Evolutionary conservation across 2,888 invertebrate genomes (phyloP), one percentile per base, ranked within the genome.

Genomic region (Polydrusus cervinus): DNA sequence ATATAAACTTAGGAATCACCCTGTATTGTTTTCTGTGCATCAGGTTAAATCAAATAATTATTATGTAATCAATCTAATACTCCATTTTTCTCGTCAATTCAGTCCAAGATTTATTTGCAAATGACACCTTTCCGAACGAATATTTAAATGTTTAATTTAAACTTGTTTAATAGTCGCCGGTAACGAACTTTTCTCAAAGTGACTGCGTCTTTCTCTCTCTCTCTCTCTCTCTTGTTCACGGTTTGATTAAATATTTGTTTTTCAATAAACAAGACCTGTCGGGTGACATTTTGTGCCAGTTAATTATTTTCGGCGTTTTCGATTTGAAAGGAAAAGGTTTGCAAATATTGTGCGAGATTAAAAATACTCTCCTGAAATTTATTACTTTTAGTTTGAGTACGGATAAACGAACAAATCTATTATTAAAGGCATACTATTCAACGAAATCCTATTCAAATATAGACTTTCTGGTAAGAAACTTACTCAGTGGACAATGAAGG

Each of bases 171-270:
- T 69, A 64, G 68, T 53, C 62, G 49, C 18, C 49, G 51, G 65
- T 62, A 65, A 69, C 38, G 43, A 64, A 74, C 57, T 74, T 69
- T 30, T 49, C 65, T 43, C 53, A 64, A 71, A 67, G 73, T 51
- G 70, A 62, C 62, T 62, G 38, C 62, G 61, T 64, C 3, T 5
- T 7, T 47, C 16, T 47, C 62, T 20, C 20, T 47, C 45, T 64
- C 3, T 5, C 14, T 47, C 16, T 47, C 62, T 20, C 20, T 47
- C 45, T 25, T 51, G 25, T 47, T 64, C 71, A 25, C 53, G 61
- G 34, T 49, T 47, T 53, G 68, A 74, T 74, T 74, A 74, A 74
- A 74, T 74, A 74, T 68, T 74, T 68, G 53, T 68, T 74, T 51
- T 62, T 51, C 51, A 38, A 62, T 69, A 74, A 65, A 74, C 62